Percentiles rank a stretch among this genome's conserved stretches.
Evolutionary conservation across 2,888 invertebrate species (phyloP).

Genomic region (Acronicta leporina): DNA sequence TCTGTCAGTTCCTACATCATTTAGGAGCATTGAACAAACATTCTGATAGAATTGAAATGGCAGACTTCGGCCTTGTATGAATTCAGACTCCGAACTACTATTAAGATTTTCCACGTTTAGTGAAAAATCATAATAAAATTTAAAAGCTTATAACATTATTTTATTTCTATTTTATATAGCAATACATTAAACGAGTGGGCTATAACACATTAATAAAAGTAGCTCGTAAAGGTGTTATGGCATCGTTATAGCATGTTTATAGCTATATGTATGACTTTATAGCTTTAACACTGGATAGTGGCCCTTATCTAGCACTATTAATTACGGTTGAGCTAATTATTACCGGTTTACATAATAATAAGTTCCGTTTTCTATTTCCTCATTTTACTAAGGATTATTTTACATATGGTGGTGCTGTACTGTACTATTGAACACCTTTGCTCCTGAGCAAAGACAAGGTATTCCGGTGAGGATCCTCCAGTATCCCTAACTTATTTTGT

Average conservation of each 20-base stretch:
- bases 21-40: too few species aligned
- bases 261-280: slow-evolving; percentile 22
- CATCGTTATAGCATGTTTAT: slow-evolving; percentile 32
- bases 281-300: slow-evolving; percentile 18
- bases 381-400: background rate
- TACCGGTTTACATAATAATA: background rate
- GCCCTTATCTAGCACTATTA: slow-evolving; percentile 16
- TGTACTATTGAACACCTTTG: too few species aligned
- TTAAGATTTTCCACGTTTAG: too few species aligned
- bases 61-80: too few species aligned
- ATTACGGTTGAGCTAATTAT: background rate
- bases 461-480: too few species aligned
- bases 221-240: slow-evolving; percentile 48
- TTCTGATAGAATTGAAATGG: too few species aligned
- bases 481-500: too few species aligned
- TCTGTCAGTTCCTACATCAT: too few species aligned
- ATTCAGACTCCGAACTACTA: too few species aligned
- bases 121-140: slow-evolving; percentile 1
- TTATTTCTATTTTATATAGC: slow-evolving; percentile 21
- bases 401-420: too few species aligned
- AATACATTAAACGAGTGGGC: slow-evolving; percentile 33
- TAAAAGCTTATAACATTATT: slow-evolving; percentile 19
- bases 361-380: background rate
- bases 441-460: too few species aligned
- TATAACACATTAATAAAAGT: slow-evolving; percentile 46